A percentile compares a stretch with the other conserved stretches of the same genome.
These are phyloP conservation scores for Ploceus nigricollis DNA, from an alignment of 2,113 vertebrate genomes.

Conservation along the genomic window DNA sequence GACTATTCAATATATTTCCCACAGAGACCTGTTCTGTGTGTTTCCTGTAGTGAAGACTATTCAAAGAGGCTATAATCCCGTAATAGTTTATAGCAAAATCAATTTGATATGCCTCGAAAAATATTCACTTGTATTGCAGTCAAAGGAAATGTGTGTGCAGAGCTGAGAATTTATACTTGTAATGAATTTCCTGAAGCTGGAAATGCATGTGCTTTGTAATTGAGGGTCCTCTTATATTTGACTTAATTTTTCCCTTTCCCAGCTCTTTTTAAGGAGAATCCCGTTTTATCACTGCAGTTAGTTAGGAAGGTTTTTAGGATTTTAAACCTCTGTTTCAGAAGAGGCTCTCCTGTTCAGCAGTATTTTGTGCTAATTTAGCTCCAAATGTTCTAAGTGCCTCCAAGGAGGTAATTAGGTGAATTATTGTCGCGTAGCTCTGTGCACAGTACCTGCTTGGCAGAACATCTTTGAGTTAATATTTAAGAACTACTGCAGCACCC, in stretches of 20 bases:
- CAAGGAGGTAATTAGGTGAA: conserved; percentile 17
- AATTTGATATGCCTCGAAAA: conserved; percentile 32
- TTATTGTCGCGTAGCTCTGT: neutral
- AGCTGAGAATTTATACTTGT: conserved; percentile 15
- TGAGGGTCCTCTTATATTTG: neutral
- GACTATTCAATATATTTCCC: conserved; percentile 28
- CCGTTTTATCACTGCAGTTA: neutral
- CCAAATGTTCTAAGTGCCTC: neutral
- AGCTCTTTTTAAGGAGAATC: neutral
- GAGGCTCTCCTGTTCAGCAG: neutral
- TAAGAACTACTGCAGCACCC: conserved; percentile 69
- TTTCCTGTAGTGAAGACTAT: conserved; percentile 36
- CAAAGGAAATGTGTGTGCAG: conserved; percentile 1
- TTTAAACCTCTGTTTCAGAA: neutral
- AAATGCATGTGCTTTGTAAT: neutral
- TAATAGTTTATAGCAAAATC: conserved; percentile 52
- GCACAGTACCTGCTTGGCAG: neutral
- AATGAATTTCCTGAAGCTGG: neutral
- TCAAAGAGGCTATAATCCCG: conserved; percentile 29
- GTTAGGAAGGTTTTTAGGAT: neutral
- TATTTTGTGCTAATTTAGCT: neutral
- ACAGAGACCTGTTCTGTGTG: neutral
- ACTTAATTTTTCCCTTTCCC: neutral
- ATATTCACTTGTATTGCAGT: neutral
- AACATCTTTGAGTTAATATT: neutral